phyloP scores from a whole-genome alignment of 2,888 invertebrate genomes.

The Drosophila paranaensis region DNA sequence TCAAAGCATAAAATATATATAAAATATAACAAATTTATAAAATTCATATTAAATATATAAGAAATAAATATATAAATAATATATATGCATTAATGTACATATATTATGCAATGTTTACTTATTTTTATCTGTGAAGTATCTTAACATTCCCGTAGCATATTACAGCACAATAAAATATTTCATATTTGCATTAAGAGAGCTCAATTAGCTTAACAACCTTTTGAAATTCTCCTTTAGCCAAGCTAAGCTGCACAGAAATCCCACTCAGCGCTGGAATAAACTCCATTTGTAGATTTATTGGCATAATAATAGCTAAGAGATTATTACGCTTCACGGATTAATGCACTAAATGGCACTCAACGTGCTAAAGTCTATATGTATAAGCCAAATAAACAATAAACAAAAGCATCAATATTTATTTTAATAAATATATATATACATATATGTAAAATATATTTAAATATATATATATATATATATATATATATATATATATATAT shows the following conservation, averaged over 20 bases:
- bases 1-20: too few relatives aligned
- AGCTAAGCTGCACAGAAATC: constrained; percentile 37
- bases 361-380: constrained; percentile 21
- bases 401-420: constrained; percentile 37
- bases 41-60: too few relatives aligned
- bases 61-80: too few relatives aligned
- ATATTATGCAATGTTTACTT: not conserved
- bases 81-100: too few relatives aligned
- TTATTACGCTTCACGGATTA: constrained; percentile 54
- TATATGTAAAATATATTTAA: too few relatives aligned
- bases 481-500: not conserved
- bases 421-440: not conserved
- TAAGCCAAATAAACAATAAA: constrained; percentile 10
- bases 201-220: not conserved
- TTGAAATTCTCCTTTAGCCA: not conserved
- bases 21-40: too few relatives aligned
- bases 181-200: not conserved
- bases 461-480: not conserved
- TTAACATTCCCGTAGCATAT: not conserved
- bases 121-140: too few relatives aligned
- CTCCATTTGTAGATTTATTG: constrained; percentile 35
- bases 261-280: constrained; percentile 11
- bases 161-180: not conserved
- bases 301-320: constrained; percentile 16
- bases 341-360: constrained; percentile 49